Base-by-base conservation (phyloP, 2,888 invertebrate species). In the Masnerella sp. region DNA sequence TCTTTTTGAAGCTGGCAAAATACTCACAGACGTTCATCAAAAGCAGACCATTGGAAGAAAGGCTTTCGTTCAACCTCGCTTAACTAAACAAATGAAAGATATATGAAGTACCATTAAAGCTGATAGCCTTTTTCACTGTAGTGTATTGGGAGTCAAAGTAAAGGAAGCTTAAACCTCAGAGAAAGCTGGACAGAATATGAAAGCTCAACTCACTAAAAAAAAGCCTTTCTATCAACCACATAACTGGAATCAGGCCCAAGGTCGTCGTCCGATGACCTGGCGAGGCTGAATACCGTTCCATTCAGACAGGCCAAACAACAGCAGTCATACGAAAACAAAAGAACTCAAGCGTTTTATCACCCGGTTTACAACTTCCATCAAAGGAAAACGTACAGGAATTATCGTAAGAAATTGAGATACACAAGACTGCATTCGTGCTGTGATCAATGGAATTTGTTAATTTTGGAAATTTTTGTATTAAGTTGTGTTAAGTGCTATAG, bases 181-280 rank as follows among this genome's bases (percentile, higher is more conserved):
- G 0, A 45, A 34, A 34, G 38, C 54, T 7, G 45, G 51, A 0
- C 8, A 25, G 7, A n/a, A 20, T 1, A 47, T 65, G 22, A 65
- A 54, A 25, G n/a, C 5, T 17, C 64, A 52, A 15, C 5, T n/a
- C 4, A 2, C 14, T 1, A 14, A 11, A 34, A 17, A 25, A 8
- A 47, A 47, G 14, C 0, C 1, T 1, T 25, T 1, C 1, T 38
- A 18, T 17, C 1, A 22, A 9, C 9, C 45, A 52, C 52, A 64
- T 54, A 54, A 64, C 52, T 54, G 34, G 54, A 36, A 25, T 5
- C 9, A 34, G 9, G 28, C 30, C 64, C 54, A 43, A 4, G n/a
- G 28, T 25, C 17, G 28, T 28, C 38, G 38, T 25, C 52, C 52
- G 30, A 17, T 64, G 32, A n/a, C 43, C 20, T 54, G 64, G 12